Conservation (phyloP, 1,140 invertebrate species). For the Pachypeltis micranthus region DNA sequence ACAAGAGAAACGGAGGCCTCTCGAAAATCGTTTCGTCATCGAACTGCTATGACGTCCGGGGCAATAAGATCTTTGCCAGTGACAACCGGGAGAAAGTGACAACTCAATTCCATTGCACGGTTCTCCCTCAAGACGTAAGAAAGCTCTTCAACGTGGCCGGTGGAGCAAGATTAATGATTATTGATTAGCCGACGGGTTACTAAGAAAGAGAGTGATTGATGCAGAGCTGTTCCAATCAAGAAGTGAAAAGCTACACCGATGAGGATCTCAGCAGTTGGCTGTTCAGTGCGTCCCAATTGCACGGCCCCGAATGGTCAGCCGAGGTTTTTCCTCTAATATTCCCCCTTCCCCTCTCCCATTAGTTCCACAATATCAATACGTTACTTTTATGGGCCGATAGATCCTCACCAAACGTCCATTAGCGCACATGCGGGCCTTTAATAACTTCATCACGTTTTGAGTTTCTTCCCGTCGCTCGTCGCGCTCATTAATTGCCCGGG, state of each 20-base stretch:
- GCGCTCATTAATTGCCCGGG: background rate
- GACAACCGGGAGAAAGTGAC: no score
- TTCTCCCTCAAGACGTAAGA: no score
- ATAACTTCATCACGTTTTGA: slow-evolving; percentile 9
- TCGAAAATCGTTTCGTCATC: no score
- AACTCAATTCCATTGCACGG: no score
- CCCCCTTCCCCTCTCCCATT: no score
- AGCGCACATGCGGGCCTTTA: slow-evolving; percentile 2
- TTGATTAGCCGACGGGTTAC: background rate
- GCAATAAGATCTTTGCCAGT: no score
- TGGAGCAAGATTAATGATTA: background rate
- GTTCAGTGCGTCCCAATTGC: no score
- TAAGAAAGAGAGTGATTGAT: background rate
- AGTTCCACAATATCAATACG: background rate
- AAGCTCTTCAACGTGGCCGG: no score
- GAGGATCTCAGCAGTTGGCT: background rate
- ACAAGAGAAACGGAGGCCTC: no score
- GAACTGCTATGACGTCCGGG: no score
- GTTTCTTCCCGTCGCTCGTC: background rate
- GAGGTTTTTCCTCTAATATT: no score
- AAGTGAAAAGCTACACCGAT: background rate
- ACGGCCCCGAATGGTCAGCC: no score
- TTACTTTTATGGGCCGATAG: background rate
- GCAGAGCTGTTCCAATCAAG: background rate
- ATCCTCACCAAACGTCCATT: background rate